Evolutionary conservation across 1,140 invertebrate species (phyloP), one percentile per base, ranked within the genome.

Genomic region (Papilio machaon): DNA sequence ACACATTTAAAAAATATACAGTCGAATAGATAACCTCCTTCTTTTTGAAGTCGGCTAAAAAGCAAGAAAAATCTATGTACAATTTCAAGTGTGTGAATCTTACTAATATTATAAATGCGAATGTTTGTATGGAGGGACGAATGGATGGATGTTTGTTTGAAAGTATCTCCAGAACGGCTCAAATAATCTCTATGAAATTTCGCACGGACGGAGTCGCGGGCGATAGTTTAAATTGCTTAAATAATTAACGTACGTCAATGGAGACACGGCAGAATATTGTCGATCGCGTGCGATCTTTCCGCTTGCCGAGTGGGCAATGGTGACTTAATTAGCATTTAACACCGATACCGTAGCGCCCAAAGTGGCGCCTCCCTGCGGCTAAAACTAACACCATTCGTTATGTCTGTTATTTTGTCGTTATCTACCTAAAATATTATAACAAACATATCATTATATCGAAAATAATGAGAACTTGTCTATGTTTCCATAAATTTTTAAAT

Each of bases 261-360:
- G 73, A 79, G 3, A 80, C 79, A 9, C 1, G 10, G 5, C 4
- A 67, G n/a, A 23, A 10, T 3, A 67, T 54, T 52, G 17, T 15
- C 43, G 15, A 60, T 73, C 60, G 43, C 58, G 19, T 47, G 60
- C 78, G 78, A 43, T 38, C 75, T 60, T 74, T 82, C n/a, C 43
- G 54, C 73, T 81, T 81, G 81, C 81, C 78, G 64, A 79, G 77
- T 46, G 30, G 77, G 81, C 81, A 85, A 83, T 83, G 81, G 84
- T 82, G 82, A 82, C 82, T 80, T 82, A 82, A 85, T 85, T 85
- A 85, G 81, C 58, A 70, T 70, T 49, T 73, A 76, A 64, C 75
- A 80, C 82, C 64, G 79, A 81, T 82, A 76, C 76, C 30, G n/a
- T 52, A 30, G 70, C 64, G 46, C 67, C 43, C 49, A 70, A 52